phyloP scores from a whole-genome alignment of 2,113 vertebrate species.

The Rhizomys pruinosus region DNA sequence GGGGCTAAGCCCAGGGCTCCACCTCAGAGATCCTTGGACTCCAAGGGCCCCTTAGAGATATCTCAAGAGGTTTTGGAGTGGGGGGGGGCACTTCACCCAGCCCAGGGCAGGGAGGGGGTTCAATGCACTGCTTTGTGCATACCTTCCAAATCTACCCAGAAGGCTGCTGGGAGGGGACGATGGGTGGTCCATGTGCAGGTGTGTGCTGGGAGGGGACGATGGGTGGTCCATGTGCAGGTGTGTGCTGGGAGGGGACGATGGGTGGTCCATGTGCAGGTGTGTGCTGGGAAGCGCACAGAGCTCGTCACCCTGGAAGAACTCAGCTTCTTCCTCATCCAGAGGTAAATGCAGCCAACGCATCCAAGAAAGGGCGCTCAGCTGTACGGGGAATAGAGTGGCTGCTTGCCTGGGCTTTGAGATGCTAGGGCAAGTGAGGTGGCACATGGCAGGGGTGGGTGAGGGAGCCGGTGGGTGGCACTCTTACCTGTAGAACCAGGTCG shows the following conservation, averaged over 20 bases:
- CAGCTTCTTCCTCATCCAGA: not conserved
- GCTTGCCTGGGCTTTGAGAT: not conserved
- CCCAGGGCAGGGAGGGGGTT: not conserved
- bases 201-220: fast-evolving
- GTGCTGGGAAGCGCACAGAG: not conserved
- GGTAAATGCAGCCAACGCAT: not conserved
- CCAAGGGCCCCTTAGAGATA: not conserved
- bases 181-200: fast-evolving
- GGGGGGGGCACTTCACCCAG: not conserved
- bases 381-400: not conserved
- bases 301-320: fast-evolving
- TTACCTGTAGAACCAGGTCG: slow-evolving; percentile 89
- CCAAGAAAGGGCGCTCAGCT: fast-evolving
- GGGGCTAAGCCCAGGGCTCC: not conserved
- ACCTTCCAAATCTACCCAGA: not conserved
- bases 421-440: not conserved
- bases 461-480: not conserved
- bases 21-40: not conserved
- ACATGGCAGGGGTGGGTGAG: fast-evolving
- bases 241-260: fast-evolving
- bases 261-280: fast-evolving
- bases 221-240: fast-evolving
- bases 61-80: not conserved
- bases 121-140: not conserved
- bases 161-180: not conserved